A percentile compares a stretch with the other conserved stretches of the same genome.
These are phyloP conservation scores for Lepidocolaptes lacrymiger DNA, from an alignment of 2,797 vertebrate genomes.

Conservation along the genomic window DNA sequence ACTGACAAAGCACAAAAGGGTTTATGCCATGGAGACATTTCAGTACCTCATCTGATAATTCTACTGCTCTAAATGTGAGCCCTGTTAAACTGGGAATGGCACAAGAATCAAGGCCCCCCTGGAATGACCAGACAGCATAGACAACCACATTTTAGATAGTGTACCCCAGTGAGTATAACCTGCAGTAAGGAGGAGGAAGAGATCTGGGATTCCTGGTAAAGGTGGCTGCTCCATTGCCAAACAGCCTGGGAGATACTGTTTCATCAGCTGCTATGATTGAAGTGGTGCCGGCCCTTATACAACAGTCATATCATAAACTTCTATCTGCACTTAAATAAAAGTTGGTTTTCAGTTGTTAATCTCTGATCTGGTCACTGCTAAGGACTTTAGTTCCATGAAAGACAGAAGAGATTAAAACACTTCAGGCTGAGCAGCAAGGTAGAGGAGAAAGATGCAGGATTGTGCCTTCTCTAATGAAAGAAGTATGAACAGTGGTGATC, in stretches of 20 bases:
- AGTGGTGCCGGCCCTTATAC: not conserved
- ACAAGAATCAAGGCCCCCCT: not conserved
- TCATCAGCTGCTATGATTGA: not conserved
- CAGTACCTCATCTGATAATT: not conserved
- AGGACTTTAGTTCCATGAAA: not conserved
- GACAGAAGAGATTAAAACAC: not conserved
- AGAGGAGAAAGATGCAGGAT: not conserved
- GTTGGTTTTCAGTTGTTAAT: not conserved
- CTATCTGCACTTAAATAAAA: not conserved
- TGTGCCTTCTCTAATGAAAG: not conserved
- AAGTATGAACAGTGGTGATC: not conserved
- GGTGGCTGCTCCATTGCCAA: not conserved
- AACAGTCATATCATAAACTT: not conserved
- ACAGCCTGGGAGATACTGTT: not conserved
- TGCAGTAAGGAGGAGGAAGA: not conserved
- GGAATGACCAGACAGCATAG: not conserved
- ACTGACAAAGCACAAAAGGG: not conserved
- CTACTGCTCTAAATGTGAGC: not conserved
- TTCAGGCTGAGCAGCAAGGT: not conserved
- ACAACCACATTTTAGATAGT: not conserved
- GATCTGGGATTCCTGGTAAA: not conserved
- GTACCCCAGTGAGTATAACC: not conserved
- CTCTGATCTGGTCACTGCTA: not conserved
- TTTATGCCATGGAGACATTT: not conserved
- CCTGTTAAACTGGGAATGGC: not conserved